phyloP scores from a whole-genome alignment of 2,113 vertebrate genomes.

The Solea senegalensis region DNA sequence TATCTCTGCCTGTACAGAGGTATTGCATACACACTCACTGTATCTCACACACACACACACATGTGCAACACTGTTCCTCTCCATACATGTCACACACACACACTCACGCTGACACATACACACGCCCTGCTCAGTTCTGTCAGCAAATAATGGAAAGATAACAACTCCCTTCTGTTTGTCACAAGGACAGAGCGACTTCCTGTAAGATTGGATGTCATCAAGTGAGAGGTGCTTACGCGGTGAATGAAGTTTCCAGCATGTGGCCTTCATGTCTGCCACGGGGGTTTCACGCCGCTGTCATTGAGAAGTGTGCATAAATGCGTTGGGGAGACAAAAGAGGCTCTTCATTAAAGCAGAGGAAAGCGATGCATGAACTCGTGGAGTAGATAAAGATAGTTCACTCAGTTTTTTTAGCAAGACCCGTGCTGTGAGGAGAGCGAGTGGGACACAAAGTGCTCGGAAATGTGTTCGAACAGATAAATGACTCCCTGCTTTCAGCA shows the following conservation, averaged over 20 bases:
- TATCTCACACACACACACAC: neutral
- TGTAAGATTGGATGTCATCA: conserved; percentile 36
- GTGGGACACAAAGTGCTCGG: conserved; percentile 14
- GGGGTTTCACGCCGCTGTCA: conserved; percentile 8
- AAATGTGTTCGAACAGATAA: conserved; percentile 33
- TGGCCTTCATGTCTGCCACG: conserved; percentile 18
- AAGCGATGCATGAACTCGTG: conserved; percentile 24
- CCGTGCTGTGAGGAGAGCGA: conserved; percentile 32
- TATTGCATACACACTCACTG: neutral
- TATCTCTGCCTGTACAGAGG: neutral
- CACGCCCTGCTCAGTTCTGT: conserved; percentile 28
- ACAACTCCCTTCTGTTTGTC: conserved; percentile 42
- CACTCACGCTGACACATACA: neutral
- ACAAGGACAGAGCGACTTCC: conserved; percentile 31
- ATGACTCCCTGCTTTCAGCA: conserved; percentile 17
- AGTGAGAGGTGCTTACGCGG: conserved; percentile 37
- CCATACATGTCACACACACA: neutral
- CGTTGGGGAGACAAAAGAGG: conserved; percentile 21
- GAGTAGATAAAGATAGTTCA: conserved; percentile 35
- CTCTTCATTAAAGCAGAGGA: conserved; percentile 40
- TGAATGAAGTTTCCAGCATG: conserved; percentile 43
- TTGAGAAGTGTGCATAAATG: neutral
- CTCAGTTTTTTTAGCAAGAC: conserved; percentile 42
- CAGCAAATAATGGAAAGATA: conserved; percentile 53
- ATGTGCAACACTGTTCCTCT: conserved; percentile 1